Percentiles rank a stretch among this genome's conserved stretches.
phyloP scores from a whole-genome alignment of 2,113 vertebrate genomes.

The Rhineura floridana region DNA sequence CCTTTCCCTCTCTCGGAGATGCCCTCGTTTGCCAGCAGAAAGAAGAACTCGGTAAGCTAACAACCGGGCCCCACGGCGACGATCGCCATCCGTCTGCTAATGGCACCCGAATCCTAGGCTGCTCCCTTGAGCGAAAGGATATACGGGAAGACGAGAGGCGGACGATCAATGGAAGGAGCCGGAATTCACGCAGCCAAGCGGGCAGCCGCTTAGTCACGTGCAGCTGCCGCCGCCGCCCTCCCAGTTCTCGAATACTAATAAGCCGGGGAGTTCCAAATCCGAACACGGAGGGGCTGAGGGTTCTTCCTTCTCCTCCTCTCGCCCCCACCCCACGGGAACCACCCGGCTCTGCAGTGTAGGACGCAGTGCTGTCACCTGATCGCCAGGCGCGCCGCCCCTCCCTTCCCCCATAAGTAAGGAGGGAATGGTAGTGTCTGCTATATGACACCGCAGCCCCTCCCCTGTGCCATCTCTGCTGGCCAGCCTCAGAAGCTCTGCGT shows the following conservation, averaged over 20 bases:
- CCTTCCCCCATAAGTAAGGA: conserved; percentile 60
- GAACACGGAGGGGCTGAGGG: conserved; percentile 55
- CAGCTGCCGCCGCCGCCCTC: background rate
- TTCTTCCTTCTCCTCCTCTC: background rate
- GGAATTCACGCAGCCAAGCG: conserved; percentile 18
- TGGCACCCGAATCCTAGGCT: background rate
- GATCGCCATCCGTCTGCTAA: background rate
- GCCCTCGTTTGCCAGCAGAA: background rate
- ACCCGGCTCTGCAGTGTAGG: conserved; percentile 66
- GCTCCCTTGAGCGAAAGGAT: background rate
- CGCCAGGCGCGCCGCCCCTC: conserved; percentile 63
- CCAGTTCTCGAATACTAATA: conserved; percentile 48
- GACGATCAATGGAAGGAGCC: background rate
- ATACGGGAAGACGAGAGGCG: background rate
- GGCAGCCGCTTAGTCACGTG: conserved; percentile 58
- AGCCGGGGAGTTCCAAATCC: conserved; percentile 63
- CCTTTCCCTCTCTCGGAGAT: background rate
- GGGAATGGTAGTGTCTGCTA: conserved; percentile 86
- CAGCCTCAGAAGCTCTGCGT: background rate
- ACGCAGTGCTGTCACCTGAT: conserved; percentile 71
- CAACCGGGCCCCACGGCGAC: too few relatives aligned
- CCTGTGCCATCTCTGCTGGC: conserved; percentile 76
- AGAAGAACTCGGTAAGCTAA: too few relatives aligned
- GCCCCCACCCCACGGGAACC: conserved; percentile 46
- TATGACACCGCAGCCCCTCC: conserved; percentile 92